Percentiles rank a stretch among this genome's conserved stretches.
These are phyloP conservation scores for Onchidella celtica DNA, from an alignment of 2,888 invertebrate species.

Conservation along the genomic window DNA sequence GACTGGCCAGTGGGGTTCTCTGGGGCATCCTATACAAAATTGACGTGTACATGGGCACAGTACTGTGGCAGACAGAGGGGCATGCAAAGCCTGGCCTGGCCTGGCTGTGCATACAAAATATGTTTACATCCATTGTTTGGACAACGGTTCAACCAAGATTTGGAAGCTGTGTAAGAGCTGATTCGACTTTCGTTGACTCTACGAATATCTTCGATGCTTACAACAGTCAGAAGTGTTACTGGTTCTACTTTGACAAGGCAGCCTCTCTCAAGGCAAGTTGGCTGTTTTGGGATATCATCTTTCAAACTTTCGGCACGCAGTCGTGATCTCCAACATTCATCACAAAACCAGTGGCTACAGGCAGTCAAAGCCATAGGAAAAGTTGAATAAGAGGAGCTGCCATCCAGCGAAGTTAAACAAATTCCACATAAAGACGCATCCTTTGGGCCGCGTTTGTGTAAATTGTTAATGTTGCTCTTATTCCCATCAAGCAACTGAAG, in stretches of 20 bases:
- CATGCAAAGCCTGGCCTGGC: too few species aligned
- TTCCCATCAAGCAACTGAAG: neutral
- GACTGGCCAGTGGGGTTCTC: conserved; percentile 27
- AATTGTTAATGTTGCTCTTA: neutral
- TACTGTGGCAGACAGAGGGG: too few species aligned
- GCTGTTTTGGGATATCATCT: neutral
- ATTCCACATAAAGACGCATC: conserved; percentile 12
- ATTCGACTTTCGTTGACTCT: neutral
- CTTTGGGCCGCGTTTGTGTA: neutral
- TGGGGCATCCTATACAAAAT: conserved; percentile 2
- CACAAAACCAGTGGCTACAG: conserved; percentile 39
- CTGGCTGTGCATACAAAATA: neutral
- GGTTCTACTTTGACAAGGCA: neutral
- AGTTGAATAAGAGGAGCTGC: too few species aligned
- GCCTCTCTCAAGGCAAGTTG: neutral
- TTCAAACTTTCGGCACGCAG: neutral
- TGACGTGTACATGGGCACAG: conserved; percentile 7
- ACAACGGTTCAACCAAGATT: neutral
- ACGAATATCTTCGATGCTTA: conserved; percentile 1
- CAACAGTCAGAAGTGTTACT: neutral
- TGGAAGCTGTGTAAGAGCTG: neutral
- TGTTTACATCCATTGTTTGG: conserved; percentile 1
- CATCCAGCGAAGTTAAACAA: neutral
- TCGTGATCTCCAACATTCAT: conserved; percentile 22
- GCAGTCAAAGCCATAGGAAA: conserved; percentile 1